Evolutionary conservation across 2,888 invertebrate species (phyloP).

Genomic region (Tillus elongatus): DNA sequence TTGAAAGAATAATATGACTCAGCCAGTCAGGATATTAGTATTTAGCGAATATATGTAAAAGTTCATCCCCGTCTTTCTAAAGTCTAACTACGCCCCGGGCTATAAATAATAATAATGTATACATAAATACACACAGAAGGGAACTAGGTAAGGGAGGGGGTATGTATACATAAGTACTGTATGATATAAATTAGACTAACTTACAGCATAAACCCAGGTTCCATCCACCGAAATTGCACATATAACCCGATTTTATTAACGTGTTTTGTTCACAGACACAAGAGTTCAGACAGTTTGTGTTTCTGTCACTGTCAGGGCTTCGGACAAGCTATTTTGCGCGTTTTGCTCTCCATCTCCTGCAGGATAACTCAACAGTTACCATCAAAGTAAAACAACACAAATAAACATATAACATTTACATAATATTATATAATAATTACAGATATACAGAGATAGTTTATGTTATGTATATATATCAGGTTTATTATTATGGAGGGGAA

Average conservation of each 20-base stretch:
- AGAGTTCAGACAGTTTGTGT: too few species aligned
- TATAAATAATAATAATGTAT: constrained; percentile 21
- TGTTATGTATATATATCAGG: too few species aligned
- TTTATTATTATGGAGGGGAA: too few species aligned
- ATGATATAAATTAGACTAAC: constrained; percentile 24
- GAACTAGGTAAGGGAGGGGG: too few species aligned
- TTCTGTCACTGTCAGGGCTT: constrained; percentile 1
- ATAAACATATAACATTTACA: too few species aligned
- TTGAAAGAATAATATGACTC: background rate
- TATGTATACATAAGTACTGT: constrained; percentile 11
- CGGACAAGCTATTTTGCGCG: constrained; percentile 13
- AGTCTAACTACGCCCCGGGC: constrained; percentile 36
- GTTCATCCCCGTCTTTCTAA: constrained; percentile 24
- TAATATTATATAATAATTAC: too few species aligned
- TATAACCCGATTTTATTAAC: constrained; percentile 59
- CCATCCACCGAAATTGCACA: constrained; percentile 55
- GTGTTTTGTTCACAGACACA: constrained; percentile 10
- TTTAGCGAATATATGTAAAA: too few species aligned
- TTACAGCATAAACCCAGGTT: constrained; percentile 28
- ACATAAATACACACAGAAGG: too few species aligned
- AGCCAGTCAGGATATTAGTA: constrained; percentile 1
- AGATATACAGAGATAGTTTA: too few species aligned
- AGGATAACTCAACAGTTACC: constrained; percentile 25
- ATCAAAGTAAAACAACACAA: constrained; percentile 17
- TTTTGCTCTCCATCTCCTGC: constrained; percentile 26